These are phyloP conservation scores for Ivindomyrus marchei DNA, from an alignment of 2,113 vertebrate genomes.

Conservation along the genomic window DNA sequence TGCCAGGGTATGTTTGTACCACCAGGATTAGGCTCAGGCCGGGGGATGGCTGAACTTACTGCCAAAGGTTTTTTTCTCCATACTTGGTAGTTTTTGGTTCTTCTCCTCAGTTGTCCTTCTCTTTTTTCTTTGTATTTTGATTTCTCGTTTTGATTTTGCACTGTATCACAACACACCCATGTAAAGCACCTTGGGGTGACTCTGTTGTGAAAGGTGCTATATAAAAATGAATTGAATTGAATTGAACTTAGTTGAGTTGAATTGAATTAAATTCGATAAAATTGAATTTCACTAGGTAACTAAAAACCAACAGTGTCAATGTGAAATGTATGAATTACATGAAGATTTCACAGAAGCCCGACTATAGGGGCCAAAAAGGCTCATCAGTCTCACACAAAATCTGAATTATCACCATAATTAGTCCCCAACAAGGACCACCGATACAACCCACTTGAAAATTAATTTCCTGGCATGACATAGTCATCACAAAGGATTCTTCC, in stretches of 20 bases:
- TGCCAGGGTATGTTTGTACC: not conserved
- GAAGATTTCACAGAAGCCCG: not conserved
- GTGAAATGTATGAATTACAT: not conserved
- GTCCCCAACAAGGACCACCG: constrained; percentile 37
- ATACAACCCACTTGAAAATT: not conserved
- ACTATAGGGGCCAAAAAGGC: constrained; percentile 11
- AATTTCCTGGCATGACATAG: not conserved
- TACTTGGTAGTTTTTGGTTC: not conserved
- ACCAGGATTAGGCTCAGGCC: not conserved
- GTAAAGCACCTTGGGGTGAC: not conserved
- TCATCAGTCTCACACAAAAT: constrained; percentile 46
- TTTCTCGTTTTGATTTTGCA: not conserved
- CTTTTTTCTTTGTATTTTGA: not conserved
- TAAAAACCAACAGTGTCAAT: not conserved
- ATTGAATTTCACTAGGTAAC: not conserved
- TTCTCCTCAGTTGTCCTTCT: not conserved
- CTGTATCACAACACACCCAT: not conserved
- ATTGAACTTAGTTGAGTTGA: not conserved
- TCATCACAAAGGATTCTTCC: not conserved
- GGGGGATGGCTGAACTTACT: not conserved
- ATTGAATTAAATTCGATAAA: not conserved
- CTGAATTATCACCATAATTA: constrained; percentile 50
- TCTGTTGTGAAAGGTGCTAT: not conserved
- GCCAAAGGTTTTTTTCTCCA: not conserved
- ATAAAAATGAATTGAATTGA: not conserved